Base-by-base conservation (phyloP, 2,888 invertebrate species). In the Epicampocera succincta region DNA sequence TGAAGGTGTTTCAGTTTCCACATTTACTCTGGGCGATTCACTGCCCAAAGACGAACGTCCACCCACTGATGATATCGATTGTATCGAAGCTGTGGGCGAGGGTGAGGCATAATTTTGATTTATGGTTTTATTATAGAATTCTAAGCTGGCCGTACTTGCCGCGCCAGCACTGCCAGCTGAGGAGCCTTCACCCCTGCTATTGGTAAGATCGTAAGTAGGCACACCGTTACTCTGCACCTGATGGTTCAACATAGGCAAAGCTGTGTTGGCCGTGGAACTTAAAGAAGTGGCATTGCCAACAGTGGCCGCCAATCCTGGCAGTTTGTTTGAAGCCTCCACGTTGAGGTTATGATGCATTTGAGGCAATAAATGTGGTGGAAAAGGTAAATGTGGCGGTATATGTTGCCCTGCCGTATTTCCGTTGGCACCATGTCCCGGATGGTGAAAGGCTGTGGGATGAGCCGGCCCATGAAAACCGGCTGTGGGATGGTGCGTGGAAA, bases 41-140 rank as follows among this genome's bases (percentile, higher is more conserved):
- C 90, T 89, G 68, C 88, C 89, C 52, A 90, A 85, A 0, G 90
- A 90, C 1, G 89, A 88, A 3, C 88, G 88, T 1, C 87, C 88
- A 0, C 91, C 91, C 44, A 91, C 88, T 83, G 91, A 91, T 1
- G 91, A 91, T 60, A 90, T 90, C 48, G 91, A 91, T 80, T 91
- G 91, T 78, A 91, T 89, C 9, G 91, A 90, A 25, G 90, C 90
- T 60, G 89, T 89, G 1, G 90, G 91, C 60, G 91, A 90, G 17
- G 91, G 90, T 29, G 90, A 90, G 0, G 89, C 88, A 74, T 88
- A 87, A 19, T 87, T 89, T 78, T 87, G 88, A 76, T 83, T 81
- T n/a, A 83, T 25, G 0, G 79, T 40, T 81, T 83, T 79, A 40
- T 84, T 85, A 69, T 87, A 87, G 60, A 86, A 86, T 12, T 87